A percentile compares a stretch with the other conserved stretches of the same genome.
phyloP scores from a whole-genome alignment of 2,888 invertebrate species.

The Ochropleura plecta region DNA sequence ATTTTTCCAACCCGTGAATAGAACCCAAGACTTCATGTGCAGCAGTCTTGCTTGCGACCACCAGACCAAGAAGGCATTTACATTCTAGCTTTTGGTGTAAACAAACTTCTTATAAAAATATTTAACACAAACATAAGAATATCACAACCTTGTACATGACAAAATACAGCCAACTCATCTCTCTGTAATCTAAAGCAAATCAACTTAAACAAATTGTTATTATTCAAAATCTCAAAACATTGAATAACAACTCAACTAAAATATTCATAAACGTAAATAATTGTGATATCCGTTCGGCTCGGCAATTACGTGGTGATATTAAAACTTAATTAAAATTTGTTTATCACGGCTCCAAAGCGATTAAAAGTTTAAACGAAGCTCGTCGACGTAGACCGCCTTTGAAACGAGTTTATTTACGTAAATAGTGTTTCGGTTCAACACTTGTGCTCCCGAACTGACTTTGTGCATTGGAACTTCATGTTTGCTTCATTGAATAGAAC shows the following conservation, averaged over 20 bases:
- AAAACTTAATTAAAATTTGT: constrained; percentile 91
- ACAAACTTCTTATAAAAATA: background rate
- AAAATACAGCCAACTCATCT: background rate
- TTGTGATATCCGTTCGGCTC: constrained; percentile 86
- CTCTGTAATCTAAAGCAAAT: constrained; percentile 19
- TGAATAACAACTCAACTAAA: constrained; percentile 54
- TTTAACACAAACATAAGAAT: background rate
- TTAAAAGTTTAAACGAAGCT: constrained; percentile 90
- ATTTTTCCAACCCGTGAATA: too few species aligned
- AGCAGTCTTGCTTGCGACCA: too few species aligned
- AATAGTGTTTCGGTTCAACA: constrained; percentile 81
- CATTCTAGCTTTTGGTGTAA: background rate
- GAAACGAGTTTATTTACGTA: constrained; percentile 86
- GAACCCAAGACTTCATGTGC: too few species aligned
- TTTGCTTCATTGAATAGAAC: constrained; percentile 42
- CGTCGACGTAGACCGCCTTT: constrained; percentile 86
- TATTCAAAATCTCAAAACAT: constrained; percentile 52
- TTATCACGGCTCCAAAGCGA: constrained; percentile 90
- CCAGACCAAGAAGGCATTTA: too few species aligned
- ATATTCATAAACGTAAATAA: constrained; percentile 85
- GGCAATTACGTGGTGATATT: constrained; percentile 90
- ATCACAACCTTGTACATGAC: background rate
- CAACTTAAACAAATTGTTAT: constrained; percentile 42
- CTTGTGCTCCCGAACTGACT: constrained; percentile 66
- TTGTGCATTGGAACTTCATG: constrained; percentile 60